Conservation (phyloP, 2,113 vertebrate genomes). For the Ibidorhyncha struthersii region DNA sequence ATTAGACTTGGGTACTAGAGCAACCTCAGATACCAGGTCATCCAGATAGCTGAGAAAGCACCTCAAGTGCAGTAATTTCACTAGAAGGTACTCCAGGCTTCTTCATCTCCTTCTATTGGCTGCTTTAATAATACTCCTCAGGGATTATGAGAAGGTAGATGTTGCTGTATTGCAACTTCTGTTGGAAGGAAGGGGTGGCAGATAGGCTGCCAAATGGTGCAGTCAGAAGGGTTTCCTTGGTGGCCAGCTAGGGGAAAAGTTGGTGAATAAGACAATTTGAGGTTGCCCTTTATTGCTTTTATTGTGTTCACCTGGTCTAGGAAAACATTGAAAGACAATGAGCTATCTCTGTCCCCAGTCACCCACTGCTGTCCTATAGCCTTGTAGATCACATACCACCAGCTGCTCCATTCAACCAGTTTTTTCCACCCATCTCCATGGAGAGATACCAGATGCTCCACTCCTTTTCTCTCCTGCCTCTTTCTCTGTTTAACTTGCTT, state of each 20-base stretch:
- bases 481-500: not conserved
- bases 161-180: not conserved
- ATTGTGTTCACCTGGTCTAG: not conserved
- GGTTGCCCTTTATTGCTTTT: not conserved
- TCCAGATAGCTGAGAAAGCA: not conserved
- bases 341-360: not conserved
- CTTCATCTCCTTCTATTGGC: not conserved
- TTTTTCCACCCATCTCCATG: not conserved
- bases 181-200: not conserved
- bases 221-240: not conserved
- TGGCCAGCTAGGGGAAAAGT: not conserved
- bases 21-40: not conserved
- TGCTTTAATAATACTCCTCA: not conserved
- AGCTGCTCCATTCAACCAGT: not conserved
- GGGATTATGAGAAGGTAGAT: not conserved
- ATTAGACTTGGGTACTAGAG: not conserved
- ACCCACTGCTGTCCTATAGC: not conserved
- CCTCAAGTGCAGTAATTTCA: not conserved
- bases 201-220: not conserved
- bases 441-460: not conserved
- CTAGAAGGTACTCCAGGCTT: not conserved
- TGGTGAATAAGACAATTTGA: not conserved
- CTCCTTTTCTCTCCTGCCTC: not conserved
- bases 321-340: not conserved
- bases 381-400: not conserved